phyloP scores from a whole-genome alignment of 2,797 vertebrate genomes.

The Gymnocypris eckloni region DNA sequence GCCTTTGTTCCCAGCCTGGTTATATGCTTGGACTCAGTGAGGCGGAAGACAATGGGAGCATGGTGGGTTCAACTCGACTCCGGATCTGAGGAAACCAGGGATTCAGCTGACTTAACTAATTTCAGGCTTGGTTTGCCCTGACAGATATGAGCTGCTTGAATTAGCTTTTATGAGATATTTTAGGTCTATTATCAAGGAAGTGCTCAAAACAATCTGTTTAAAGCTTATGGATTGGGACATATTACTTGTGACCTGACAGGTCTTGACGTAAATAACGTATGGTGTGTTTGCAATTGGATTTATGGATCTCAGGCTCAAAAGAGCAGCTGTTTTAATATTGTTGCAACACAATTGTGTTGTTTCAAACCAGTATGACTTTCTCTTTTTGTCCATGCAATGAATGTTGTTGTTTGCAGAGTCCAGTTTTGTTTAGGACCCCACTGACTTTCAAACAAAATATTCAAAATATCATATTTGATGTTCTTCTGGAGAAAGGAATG shows the following conservation, averaged over 20 bases:
- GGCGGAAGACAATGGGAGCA: slow-evolving; percentile 72
- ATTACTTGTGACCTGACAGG: slow-evolving; percentile 46
- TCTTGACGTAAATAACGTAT: slow-evolving; percentile 50
- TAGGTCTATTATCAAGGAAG: slow-evolving; percentile 68
- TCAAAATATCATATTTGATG: background rate
- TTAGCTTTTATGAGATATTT: slow-evolving; percentile 66
- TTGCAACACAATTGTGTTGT: background rate
- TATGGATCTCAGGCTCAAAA: background rate
- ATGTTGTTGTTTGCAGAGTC: background rate
- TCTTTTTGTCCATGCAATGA: background rate
- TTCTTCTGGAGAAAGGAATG: background rate
- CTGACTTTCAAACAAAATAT: background rate
- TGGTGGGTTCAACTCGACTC: slow-evolving; percentile 54
- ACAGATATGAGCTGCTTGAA: slow-evolving; percentile 73
- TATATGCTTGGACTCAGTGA: slow-evolving; percentile 80
- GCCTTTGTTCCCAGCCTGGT: slow-evolving; percentile 80
- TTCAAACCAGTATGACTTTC: background rate
- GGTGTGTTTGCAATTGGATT: slow-evolving; percentile 6
- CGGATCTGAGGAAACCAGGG: slow-evolving; percentile 49
- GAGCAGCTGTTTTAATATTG: background rate
- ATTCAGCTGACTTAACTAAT: slow-evolving; percentile 67
- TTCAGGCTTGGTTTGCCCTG: slow-evolving; percentile 74
- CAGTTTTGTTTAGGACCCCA: background rate
- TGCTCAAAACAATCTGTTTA: slow-evolving; percentile 62
- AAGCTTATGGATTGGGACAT: slow-evolving; percentile 44